Conservation (phyloP, 2,113 vertebrate genomes). For the Gobius niger region DNA sequence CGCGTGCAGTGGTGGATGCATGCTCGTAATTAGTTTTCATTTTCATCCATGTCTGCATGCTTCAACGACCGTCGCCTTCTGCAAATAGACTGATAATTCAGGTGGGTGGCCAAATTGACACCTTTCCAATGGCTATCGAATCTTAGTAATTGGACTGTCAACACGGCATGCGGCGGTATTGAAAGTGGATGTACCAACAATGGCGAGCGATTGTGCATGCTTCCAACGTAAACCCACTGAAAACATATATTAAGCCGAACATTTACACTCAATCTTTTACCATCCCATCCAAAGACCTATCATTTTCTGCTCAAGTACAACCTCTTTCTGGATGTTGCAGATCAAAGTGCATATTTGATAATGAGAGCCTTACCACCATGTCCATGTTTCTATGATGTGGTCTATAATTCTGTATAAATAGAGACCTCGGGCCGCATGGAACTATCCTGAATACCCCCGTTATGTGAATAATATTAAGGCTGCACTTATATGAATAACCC, state of each 20-base stretch:
- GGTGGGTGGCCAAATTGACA: constrained; percentile 18
- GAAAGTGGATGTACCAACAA: constrained; percentile 36
- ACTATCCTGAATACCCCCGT: too few species aligned
- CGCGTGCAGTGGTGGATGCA: neutral
- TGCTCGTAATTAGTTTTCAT: constrained; percentile 5
- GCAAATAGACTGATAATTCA: constrained; percentile 35
- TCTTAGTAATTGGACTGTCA: constrained; percentile 60
- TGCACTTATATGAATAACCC: too few species aligned
- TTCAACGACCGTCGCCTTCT: constrained; percentile 18
- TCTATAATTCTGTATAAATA: neutral
- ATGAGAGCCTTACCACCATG: neutral
- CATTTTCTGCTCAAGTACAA: constrained; percentile 8
- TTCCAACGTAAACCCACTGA: neutral
- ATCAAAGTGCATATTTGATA: constrained; percentile 34
- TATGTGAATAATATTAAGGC: too few species aligned
- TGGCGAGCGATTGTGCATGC: neutral
- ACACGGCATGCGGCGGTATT: constrained; percentile 35
- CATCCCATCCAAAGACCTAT: neutral
- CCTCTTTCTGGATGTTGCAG: constrained; percentile 18
- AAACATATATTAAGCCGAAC: neutral
- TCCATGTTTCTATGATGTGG: neutral
- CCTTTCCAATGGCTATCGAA: constrained; percentile 56
- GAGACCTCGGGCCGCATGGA: neutral
- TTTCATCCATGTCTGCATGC: neutral
- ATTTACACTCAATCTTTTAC: neutral